phyloP scores from a whole-genome alignment of 2,888 invertebrate species.

The Doris montereyensis region DNA sequence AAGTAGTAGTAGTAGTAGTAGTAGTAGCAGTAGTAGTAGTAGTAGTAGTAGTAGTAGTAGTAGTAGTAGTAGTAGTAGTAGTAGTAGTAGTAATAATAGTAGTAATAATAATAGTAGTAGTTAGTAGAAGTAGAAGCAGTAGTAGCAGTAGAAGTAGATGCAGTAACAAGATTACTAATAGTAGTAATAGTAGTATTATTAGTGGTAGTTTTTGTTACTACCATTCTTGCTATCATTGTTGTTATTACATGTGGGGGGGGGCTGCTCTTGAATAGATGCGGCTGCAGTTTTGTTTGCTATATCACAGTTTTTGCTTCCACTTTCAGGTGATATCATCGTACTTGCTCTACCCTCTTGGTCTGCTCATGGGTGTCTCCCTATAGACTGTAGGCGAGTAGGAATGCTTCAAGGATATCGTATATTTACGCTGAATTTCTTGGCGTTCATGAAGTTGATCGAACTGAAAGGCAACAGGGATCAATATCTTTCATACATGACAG shows the following conservation, averaged over 20 bases:
- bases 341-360: constrained; percentile 91
- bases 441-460: constrained; percentile 28
- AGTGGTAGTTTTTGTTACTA: too few species aligned
- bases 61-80: constrained; percentile 28
- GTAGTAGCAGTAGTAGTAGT: constrained; percentile 28
- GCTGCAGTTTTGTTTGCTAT: too few species aligned
- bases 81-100: constrained; percentile 22
- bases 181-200: too few species aligned
- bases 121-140: too few species aligned
- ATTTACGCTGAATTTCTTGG: constrained; percentile 83
- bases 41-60: constrained; percentile 29
- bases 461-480: constrained; percentile 50
- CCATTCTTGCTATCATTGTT: too few species aligned
- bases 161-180: too few species aligned
- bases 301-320: neutral
- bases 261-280: too few species aligned
- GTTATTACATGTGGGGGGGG: too few species aligned
- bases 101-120: too few species aligned
- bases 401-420: constrained; percentile 91
- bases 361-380: constrained; percentile 82
- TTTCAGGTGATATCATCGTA: constrained; percentile 81
- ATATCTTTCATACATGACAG: constrained; percentile 42
- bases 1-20: constrained; percentile 22
- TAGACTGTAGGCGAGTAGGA: constrained; percentile 84
- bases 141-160: too few species aligned